Conservation (phyloP, 2,888 invertebrate species). For the Scaptomyza tumidula region DNA sequence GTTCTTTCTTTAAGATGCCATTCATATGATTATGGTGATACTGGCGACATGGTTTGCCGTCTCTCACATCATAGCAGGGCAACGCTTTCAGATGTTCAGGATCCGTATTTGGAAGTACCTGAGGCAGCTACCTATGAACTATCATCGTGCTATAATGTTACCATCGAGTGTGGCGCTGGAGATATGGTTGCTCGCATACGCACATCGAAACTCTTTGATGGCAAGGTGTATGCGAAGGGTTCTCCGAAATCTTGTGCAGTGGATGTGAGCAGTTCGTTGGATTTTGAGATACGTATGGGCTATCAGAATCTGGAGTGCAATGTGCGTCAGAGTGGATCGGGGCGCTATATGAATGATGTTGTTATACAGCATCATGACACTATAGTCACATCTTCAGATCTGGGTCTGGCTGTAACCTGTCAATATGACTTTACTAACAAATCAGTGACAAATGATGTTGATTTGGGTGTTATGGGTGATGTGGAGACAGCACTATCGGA, state of each 20-base stretch:
- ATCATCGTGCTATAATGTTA: conserved; percentile 96
- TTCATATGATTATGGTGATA: conserved; percentile 96
- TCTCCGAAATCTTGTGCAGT: conserved; percentile 96
- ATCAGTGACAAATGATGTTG: conserved; percentile 95
- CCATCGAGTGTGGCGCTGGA: conserved; percentile 94
- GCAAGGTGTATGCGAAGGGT: conserved; percentile 96
- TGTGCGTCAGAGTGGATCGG: conserved; percentile 92
- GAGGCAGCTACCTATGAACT: conserved; percentile 96
- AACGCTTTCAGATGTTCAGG: conserved; percentile 94
- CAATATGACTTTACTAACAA: conserved; percentile 97
- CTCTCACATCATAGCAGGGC: conserved; percentile 95
- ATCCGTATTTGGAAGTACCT: conserved; percentile 94
- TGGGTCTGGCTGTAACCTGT: conserved; percentile 95
- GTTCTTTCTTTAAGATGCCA: conserved; percentile 91
- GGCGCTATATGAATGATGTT: conserved; percentile 94
- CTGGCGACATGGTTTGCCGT: conserved; percentile 95
- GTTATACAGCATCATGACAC: conserved; percentile 97
- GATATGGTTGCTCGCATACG: conserved; percentile 97
- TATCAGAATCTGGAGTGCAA: conserved; percentile 96
- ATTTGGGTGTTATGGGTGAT: conserved; percentile 94
- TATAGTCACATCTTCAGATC: conserved; percentile 96
- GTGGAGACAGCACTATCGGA: conserved; percentile 93
- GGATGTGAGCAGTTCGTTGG: conserved; percentile 93
- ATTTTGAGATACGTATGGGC: conserved; percentile 95
- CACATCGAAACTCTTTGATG: conserved; percentile 95